Percentiles rank a stretch among this genome's conserved stretches.
Conservation (phyloP, 2,797 vertebrate genomes). For the Melanotaenia nigrans region DNA sequence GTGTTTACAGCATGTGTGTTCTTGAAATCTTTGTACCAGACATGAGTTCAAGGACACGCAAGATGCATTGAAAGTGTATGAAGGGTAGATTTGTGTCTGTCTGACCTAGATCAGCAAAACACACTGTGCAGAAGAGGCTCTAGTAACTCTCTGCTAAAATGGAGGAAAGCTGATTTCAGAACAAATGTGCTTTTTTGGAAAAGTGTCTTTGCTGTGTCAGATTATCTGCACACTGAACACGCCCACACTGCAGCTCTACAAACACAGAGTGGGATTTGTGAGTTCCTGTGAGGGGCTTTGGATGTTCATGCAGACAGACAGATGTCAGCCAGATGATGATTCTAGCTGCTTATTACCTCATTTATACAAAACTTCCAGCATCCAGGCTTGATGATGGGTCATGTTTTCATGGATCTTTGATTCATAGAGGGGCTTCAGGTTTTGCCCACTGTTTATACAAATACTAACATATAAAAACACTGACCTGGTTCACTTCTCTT, state of each 20-base stretch:
- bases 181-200: conserved; percentile 28
- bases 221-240: conserved; percentile 35
- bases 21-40: conserved; percentile 31
- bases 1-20: conserved; percentile 19
- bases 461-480: background rate
- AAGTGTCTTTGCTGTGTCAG: conserved; percentile 34
- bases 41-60: conserved; percentile 7
- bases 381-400: conserved; percentile 22
- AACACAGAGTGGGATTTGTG: conserved; percentile 44
- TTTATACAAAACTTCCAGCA: conserved; percentile 7
- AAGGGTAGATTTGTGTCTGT: too few relatives aligned
- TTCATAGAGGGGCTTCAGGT: background rate
- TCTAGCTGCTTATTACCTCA: conserved; percentile 2
- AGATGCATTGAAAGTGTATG: background rate
- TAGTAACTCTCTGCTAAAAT: conserved; percentile 5
- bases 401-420: background rate
- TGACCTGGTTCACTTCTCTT: background rate
- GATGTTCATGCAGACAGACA: conserved; percentile 25
- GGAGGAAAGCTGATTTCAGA: conserved; percentile 18
- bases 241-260: conserved; percentile 17
- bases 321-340: conserved; percentile 55
- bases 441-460: conserved; percentile 50
- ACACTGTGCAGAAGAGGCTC: conserved; percentile 7
- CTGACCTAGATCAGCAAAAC: background rate
- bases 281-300: conserved; percentile 39